Evolutionary conservation across 2,113 vertebrate species (phyloP).

Genomic region (Clarias gariepinus): DNA sequence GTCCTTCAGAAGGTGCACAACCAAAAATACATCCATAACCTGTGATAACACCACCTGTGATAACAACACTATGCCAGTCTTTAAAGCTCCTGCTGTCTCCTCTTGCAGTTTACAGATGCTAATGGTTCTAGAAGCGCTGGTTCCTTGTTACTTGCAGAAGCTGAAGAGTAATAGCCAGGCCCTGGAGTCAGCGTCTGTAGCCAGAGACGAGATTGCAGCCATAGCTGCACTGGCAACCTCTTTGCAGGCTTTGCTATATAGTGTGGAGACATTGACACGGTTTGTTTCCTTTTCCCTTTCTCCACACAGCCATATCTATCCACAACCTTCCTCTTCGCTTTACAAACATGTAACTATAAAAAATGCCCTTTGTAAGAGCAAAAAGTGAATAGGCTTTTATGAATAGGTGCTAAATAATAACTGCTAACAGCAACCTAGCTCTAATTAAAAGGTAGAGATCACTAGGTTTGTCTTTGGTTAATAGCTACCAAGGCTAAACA

Average conservation of each 20-base stretch:
- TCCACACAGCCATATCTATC: neutral
- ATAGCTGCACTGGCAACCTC: constrained; percentile 93
- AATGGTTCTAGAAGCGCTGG: constrained; percentile 95
- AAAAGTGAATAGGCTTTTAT: no score
- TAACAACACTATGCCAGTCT: neutral
- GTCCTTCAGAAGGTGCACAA: constrained; percentile 88
- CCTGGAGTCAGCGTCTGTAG: constrained; percentile 86
- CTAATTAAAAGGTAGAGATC: no score
- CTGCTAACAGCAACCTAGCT: no score
- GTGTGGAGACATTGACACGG: constrained; percentile 95
- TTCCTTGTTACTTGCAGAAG: constrained; percentile 93
- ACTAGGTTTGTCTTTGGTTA: no score
- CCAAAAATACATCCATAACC: neutral
- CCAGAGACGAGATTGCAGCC: constrained; percentile 92
- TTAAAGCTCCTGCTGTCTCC: neutral
- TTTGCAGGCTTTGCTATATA: constrained; percentile 93
- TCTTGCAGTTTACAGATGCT: constrained; percentile 92
- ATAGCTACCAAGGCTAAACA: no score
- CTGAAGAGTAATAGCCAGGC: constrained; percentile 88
- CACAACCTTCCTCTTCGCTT: neutral
- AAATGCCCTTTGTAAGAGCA: no score
- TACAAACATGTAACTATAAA: no score
- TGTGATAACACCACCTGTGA: neutral
- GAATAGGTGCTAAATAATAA: no score
- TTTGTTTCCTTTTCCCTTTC: constrained; percentile 54